Evolutionary conservation across 2,888 invertebrate genomes (phyloP).

Genomic region (Incurvaria masculella): DNA sequence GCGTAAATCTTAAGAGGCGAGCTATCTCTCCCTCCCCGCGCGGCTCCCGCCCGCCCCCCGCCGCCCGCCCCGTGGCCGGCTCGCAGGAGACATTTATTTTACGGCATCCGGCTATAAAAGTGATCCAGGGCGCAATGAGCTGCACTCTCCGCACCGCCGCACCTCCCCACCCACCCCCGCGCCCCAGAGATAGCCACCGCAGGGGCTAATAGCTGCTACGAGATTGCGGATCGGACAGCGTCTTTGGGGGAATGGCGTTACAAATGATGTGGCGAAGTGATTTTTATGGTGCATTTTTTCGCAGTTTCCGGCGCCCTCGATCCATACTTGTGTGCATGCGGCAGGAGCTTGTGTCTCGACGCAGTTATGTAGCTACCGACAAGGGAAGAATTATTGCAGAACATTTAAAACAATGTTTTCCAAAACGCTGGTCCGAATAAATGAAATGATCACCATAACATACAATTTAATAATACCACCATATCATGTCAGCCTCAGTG

Average conservation of each 20-base stretch:
- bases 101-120: constrained; percentile 57
- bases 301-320: too few relatives aligned
- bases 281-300: neutral
- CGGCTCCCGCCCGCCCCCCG: neutral
- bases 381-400: too few relatives aligned
- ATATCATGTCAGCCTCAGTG: too few relatives aligned
- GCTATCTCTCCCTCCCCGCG: too few relatives aligned
- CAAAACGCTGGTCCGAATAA: too few relatives aligned
- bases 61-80: constrained; percentile 40
- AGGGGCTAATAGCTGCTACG: neutral
- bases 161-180: constrained; percentile 18
- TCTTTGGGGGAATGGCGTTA: neutral
- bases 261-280: neutral
- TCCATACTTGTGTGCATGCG: too few relatives aligned
- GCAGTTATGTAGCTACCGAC: too few relatives aligned
- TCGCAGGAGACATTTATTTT: constrained; percentile 45
- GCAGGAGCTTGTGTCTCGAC: too few relatives aligned
- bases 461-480: too few relatives aligned
- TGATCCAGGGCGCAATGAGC: constrained; percentile 40
- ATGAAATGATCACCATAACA: too few relatives aligned
- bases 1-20: too few relatives aligned
- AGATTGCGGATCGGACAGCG: neutral
- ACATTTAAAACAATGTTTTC: too few relatives aligned
- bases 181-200: neutral
- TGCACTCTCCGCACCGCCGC: constrained; percentile 4